phyloP scores from a whole-genome alignment of 1,140 invertebrate genomes.

The Arion vulgaris region DNA sequence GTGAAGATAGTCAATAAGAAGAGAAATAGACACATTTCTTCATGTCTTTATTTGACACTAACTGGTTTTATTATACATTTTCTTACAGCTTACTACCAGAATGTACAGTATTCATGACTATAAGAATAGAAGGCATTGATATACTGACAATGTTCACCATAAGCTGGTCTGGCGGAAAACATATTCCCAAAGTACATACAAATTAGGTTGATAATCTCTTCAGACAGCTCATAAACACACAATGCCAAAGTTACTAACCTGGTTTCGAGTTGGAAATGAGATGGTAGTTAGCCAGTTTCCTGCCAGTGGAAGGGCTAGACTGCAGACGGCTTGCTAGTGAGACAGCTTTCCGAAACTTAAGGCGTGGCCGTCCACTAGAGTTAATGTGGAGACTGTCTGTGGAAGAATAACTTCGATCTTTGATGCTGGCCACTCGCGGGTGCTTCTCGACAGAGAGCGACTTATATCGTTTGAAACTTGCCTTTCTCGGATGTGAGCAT shows the following conservation, averaged over 20 bases:
- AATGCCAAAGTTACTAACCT: conserved; percentile 56
- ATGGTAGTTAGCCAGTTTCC: conserved; percentile 69
- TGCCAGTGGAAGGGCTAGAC: conserved; percentile 67
- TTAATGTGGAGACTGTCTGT: conserved; percentile 72
- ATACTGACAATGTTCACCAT: too few relatives aligned
- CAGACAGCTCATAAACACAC: background rate
- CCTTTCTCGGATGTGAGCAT: conserved; percentile 39
- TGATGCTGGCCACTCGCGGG: conserved; percentile 61
- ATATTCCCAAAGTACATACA: too few relatives aligned
- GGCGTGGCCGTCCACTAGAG: conserved; percentile 60
- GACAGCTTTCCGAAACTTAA: conserved; percentile 69
- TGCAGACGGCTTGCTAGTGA: conserved; percentile 68
- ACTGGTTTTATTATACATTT: too few relatives aligned
- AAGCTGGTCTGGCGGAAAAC: too few relatives aligned
- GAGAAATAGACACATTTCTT: too few relatives aligned
- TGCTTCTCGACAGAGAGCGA: conserved; percentile 65
- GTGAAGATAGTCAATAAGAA: too few relatives aligned
- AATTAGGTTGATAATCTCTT: background rate
- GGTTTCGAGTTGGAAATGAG: conserved; percentile 67
- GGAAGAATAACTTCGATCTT: conserved; percentile 64
- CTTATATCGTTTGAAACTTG: conserved; percentile 73
- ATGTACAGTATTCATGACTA: too few relatives aligned
- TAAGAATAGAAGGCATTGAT: too few relatives aligned
- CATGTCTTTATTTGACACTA: too few relatives aligned
- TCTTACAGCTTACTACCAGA: too few relatives aligned